Evolutionary conservation across 2,888 invertebrate species (phyloP), one percentile per base, ranked within the genome.

Genomic region (Monoplex corrugatus): DNA sequence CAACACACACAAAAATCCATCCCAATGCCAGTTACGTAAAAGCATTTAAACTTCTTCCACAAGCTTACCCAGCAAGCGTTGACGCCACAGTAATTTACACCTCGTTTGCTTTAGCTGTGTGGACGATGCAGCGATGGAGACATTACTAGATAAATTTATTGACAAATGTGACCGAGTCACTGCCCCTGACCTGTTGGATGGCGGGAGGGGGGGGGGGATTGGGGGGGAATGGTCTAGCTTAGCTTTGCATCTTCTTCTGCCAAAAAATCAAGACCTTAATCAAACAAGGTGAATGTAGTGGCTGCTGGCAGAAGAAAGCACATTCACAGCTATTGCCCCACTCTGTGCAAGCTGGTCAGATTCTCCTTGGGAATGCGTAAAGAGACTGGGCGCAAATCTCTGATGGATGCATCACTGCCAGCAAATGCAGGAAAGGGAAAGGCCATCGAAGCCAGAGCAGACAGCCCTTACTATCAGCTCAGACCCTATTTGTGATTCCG

Each of bases 161-260:
- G 82, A 32, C 82, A n/a, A n/a, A 32, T 80, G 19, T 44, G 35
- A 82, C 44, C 45, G 43, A 82, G 45, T 82, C 82, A 45, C 82
- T 32, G 45, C 44, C 82, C 82, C 16, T n/a, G 44, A 82, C 45
- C 82, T 43, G 75, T 75, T 75, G 75, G 38, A 35, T 75, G 45
- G 45, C 45, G 45, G 45, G 43, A 82, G 32, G 45, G 45, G 45
- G 82, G 8, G 0, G 75, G n/a, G n/a, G n/a, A n/a, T n/a, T n/a
- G n/a, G n/a, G n/a, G n/a, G n/a, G n/a, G n/a, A n/a, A n/a, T n/a
- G n/a, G n/a, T n/a, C n/a, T n/a, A 57, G 57, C 38, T 13, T 35
- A 35, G 16, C 75, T 75, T 23, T 38, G 35, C 75, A 10, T 38
- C 16, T n/a, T 32, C 28, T 16, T 38, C 63, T 35, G 16, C 10